Evolutionary conservation across 92 coral and sea anemone genomes (phyloP), one percentile per base, ranked within the genome.

Genomic region (Phenganax subtilis): DNA sequence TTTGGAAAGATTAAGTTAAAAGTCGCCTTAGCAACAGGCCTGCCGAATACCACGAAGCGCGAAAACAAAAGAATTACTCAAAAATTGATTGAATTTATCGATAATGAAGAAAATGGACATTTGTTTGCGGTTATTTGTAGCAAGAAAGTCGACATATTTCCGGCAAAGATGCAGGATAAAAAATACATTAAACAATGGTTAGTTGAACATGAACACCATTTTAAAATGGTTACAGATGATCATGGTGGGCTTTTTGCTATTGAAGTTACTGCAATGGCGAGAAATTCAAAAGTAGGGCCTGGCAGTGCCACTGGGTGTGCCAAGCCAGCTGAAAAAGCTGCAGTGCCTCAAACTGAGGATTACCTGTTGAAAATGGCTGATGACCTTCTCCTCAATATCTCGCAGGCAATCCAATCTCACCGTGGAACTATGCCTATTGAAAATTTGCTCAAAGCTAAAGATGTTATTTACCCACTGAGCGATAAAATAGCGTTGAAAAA

Each of bases 1-100:
- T 76, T 76, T 51, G 67, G 68, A 51, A 76, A 76, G 81, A 76
- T 76, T 28, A 60, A 63, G 12, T 20, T 76, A 59, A 76, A 57
- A 57, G 68, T 10, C 12, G 52, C 10, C 54, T 51, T 12, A 52
- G 11, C 53, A 1, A 11, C 58, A n/a, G 68, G 1, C 6, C 16
- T 30, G 63, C 81, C 81, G 1, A 17, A 3, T 28, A 76, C 81
- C 1, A 57, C 81, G 3, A 9, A 27, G 9, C 55, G 12, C 12
- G 69, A 76, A 76, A 70, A 76, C 57, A 17, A 17, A 17, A 55
- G 58, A 31, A 76, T 76, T 27, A 58, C 70, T 15, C 67, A n/a
- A 53, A 60, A 59, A 64, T 59, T 76, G 81, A 59, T 76, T 44
- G 71, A 76, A 57, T 31, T 55, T 10, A 56, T 76, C 15, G 81